These are phyloP conservation scores for Xenopus tropicalis DNA, from an alignment of 2,113 vertebrate species.

Conservation along the genomic window DNA sequence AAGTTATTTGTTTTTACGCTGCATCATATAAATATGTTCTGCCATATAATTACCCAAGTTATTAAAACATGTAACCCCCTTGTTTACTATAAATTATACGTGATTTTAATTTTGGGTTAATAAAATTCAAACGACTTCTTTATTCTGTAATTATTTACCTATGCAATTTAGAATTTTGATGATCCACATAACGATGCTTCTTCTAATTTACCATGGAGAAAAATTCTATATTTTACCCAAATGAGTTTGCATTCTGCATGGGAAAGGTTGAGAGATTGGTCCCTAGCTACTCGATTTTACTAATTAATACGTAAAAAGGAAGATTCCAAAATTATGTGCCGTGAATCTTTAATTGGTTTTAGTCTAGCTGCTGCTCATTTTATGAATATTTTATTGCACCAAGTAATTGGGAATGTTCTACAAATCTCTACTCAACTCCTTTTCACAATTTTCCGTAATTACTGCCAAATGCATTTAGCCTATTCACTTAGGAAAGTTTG, in stretches of 20 bases:
- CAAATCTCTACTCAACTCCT: background rate
- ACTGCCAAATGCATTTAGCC: background rate
- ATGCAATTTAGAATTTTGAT: background rate
- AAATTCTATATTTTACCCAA: background rate
- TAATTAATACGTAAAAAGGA: background rate
- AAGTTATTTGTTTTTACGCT: too few relatives aligned
- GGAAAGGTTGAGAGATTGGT: background rate
- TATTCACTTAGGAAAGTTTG: background rate
- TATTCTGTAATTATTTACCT: too few relatives aligned
- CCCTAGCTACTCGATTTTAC: background rate
- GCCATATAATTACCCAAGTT: too few relatives aligned
- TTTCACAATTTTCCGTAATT: too few relatives aligned
- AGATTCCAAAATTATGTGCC: background rate
- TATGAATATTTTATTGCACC: background rate
- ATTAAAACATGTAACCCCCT: too few relatives aligned
- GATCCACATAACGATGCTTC: background rate
- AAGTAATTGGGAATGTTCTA: background rate
- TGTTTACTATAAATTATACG: too few relatives aligned
- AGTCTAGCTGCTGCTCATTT: background rate
- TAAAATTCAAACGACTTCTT: too few relatives aligned
- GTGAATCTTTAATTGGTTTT: conserved; percentile 1
- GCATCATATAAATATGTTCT: too few relatives aligned
- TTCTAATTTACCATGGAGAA: background rate
- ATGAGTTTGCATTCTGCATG: background rate
- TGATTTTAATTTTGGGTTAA: too few relatives aligned